A percentile compares a stretch with the other conserved stretches of the same genome.
Evolutionary conservation across 2,113 vertebrate genomes (phyloP).

Genomic region (human (Homo sapiens)): GRCh38 chr21:45731501-45732000

Average conservation of each 20-base stretch:
- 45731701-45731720: background rate
- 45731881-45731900: constrained; percentile 7
- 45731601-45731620: no score
- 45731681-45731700: background rate
- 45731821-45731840: background rate
- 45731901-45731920: background rate
- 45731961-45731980: background rate
- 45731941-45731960: background rate
- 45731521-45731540: no score
- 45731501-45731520: no score
- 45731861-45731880: background rate
- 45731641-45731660: no score
- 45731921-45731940: background rate
- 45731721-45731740: background rate
- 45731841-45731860: background rate
- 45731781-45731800: background rate
- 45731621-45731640: no score
- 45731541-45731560: no score
- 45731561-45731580: no score
- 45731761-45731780: background rate
- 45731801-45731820: background rate
- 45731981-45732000: background rate
- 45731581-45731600: no score
- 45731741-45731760: background rate
- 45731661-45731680: background rate